Conservation (phyloP, 1,140 invertebrate genomes). For the Drosophila hydei region DNA sequence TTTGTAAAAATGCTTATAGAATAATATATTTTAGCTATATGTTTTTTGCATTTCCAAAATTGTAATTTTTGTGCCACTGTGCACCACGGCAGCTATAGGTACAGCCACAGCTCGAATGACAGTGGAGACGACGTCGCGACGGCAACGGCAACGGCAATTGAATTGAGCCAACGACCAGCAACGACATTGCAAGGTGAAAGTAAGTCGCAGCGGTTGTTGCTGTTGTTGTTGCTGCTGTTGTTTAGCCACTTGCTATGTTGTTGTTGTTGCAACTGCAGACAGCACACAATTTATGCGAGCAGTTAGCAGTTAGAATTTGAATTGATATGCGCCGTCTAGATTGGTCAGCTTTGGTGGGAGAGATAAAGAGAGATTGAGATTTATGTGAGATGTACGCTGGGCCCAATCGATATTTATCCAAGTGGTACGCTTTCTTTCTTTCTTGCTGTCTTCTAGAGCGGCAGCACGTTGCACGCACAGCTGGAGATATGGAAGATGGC, state of each 20-base stretch:
- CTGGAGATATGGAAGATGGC: conserved; percentile 95
- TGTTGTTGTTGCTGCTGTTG: conserved; percentile 27
- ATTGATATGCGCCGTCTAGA: conserved; percentile 68
- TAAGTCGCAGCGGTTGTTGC: conserved; percentile 64
- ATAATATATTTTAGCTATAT: too few relatives aligned
- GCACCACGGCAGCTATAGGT: conserved; percentile 14
- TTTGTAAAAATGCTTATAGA: too few relatives aligned
- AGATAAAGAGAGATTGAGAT: conserved; percentile 57
- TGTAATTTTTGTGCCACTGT: not conserved
- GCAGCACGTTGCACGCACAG: conserved; percentile 93
- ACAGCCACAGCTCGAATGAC: conserved; percentile 16
- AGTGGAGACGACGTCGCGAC: conserved; percentile 18
- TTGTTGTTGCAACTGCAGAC: conserved; percentile 41
- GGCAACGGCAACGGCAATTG: conserved; percentile 46
- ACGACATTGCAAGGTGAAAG: conserved; percentile 84
- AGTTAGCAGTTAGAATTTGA: conserved; percentile 70
- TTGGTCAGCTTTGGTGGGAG: conserved; percentile 5
- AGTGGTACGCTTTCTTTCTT: conserved; percentile 67
- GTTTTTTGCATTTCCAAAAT: not conserved
- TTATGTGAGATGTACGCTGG: conserved; percentile 65
- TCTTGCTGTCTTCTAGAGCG: conserved; percentile 86
- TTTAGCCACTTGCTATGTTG: conserved; percentile 20
- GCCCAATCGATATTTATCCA: too few relatives aligned
- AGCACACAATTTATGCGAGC: conserved; percentile 70
- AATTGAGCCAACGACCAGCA: conserved; percentile 83